Evolutionary conservation across 92 coral and sea anemone species (phyloP).

Genomic region (Galaxea fascicularis): DNA sequence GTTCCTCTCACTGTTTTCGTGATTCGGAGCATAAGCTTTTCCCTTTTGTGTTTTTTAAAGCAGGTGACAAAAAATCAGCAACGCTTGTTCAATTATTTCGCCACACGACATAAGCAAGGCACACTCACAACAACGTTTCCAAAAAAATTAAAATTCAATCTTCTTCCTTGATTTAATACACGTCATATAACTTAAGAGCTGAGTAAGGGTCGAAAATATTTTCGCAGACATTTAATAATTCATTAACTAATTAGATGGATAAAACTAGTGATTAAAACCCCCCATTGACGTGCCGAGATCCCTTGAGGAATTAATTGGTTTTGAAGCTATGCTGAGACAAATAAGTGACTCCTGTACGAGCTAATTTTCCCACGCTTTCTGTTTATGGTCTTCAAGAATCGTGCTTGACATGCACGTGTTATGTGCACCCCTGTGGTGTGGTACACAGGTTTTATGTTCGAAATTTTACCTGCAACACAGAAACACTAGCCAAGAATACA

Average conservation of each 20-base stretch:
- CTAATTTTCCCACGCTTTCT: slow-evolving; percentile 54
- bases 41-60: not conserved
- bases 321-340: slow-evolving; percentile 19
- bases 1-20: not conserved
- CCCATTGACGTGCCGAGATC: slow-evolving; percentile 9
- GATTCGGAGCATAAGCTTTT: not conserved
- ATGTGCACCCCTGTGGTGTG: slow-evolving; percentile 6
- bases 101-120: slow-evolving; percentile 42
- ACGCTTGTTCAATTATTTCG: not conserved
- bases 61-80: slow-evolving; percentile 17
- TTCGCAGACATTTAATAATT: slow-evolving; percentile 18
- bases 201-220: not conserved
- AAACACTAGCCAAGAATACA: not conserved
- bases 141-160: not conserved
- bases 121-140: not conserved
- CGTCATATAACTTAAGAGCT: not conserved
- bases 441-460: slow-evolving; percentile 12
- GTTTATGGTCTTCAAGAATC: slow-evolving; percentile 15
- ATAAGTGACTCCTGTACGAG: not conserved
- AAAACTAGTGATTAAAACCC: not conserved
- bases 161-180: not conserved
- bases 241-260: slow-evolving; percentile 27
- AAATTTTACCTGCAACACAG: slow-evolving; percentile 14
- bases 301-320: slow-evolving; percentile 34
- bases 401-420: slow-evolving; percentile 34